Percentiles rank a stretch among this genome's conserved stretches.
These are phyloP conservation scores for Ceratina calcarata DNA, from an alignment of 1,140 invertebrate species.

Conservation along the genomic window DNA sequence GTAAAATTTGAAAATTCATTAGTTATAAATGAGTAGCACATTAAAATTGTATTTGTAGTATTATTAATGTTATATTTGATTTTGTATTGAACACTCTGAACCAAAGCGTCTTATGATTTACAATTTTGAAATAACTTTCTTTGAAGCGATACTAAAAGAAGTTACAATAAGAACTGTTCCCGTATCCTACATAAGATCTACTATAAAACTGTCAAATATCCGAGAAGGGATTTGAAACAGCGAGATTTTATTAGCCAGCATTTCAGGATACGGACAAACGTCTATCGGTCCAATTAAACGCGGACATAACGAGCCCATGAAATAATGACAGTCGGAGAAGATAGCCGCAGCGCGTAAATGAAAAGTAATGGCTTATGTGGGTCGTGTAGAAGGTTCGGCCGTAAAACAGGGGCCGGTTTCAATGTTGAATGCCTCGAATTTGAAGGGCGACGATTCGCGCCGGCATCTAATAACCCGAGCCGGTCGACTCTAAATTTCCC, in stretches of 20 bases:
- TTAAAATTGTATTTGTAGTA: no score
- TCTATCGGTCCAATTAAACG: not conserved
- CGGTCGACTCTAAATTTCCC: constrained; percentile 44
- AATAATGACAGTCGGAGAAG: not conserved
- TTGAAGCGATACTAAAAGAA: not conserved
- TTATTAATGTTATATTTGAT: no score
- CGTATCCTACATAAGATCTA: no score
- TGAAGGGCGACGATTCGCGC: constrained; percentile 49
- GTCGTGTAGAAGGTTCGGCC: not conserved
- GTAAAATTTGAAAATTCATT: no score
- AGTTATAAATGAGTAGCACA: no score
- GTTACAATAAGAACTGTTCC: not conserved
- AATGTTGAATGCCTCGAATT: constrained; percentile 15
- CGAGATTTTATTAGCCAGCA: no score
- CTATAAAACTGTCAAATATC: no score
- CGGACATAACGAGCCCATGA: not conserved
- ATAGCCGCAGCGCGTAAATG: not conserved
- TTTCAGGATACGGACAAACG: not conserved
- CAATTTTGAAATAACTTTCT: no score
- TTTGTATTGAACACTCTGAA: no score
- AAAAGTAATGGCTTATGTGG: constrained; percentile 24
- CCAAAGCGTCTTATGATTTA: no score
- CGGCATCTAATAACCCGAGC: constrained; percentile 44
- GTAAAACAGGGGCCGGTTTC: not conserved
- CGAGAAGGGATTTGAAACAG: no score